Base-by-base conservation (phyloP, 2,113 vertebrate species). In the Rhinogobius similis region DNA sequence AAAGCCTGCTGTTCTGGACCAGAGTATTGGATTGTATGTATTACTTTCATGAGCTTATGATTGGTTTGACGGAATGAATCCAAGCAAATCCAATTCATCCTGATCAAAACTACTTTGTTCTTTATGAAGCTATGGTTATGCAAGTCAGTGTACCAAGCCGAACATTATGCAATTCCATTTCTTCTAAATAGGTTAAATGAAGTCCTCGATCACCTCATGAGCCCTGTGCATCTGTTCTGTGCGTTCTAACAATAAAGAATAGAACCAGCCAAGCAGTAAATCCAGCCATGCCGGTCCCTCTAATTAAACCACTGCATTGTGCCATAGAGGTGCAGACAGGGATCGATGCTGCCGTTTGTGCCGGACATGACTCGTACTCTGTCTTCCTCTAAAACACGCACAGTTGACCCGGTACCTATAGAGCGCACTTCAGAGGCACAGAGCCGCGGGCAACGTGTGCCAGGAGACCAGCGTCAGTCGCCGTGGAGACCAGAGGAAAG, bases 331-430 rank as follows among this genome's bases (percentile, higher is more conserved):
- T 69, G 58, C 18, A 65, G 70, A 81, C 73, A 74, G 59, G 68
- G 53, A 82, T 78, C 59, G 41, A 85, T 79, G 68, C 14, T n/a
- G 41, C 41, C 58, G 64, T 73, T 78, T 75, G 61, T 78, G 68
- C 10, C 7, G 10, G 68, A 69, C 62, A 68, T 53, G 66, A 62
- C 64, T 21, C 1, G 36, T 44, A 13, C 41, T 59, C 74, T 18
- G 67, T 78, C 64, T 61, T 61, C 32, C 58, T 5, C 29, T n/a
- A 61, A 38, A 38, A 20, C 29, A 8, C 7, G 13, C 55, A 56
- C 12, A 29, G 23, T 29, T 58, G 14, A 18, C 55, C 55, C 16
- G 55, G 55, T 58, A 29, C 26, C 10, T 55, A 55, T 52, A 52
- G n/a, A n/a, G 50, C 50, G 12, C 23, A 26, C 12, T 56, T 29